phyloP scores from a whole-genome alignment of 2,797 vertebrate species.

The Propithecus deckenii region DNA sequence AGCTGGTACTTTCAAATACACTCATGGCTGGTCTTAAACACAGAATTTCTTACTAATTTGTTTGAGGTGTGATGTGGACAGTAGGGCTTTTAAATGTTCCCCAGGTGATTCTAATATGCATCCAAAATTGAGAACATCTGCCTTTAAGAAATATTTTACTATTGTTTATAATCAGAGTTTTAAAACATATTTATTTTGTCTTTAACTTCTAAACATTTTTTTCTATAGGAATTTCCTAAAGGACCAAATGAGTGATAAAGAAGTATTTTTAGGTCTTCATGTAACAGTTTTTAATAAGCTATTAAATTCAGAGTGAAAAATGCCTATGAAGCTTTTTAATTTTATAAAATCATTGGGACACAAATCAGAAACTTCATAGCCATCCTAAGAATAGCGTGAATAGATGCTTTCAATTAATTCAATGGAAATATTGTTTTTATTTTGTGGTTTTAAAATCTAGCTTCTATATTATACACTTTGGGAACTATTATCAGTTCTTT shows the following conservation, averaged over 20 bases:
- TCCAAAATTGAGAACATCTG: neutral
- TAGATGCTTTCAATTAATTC: slow-evolving; percentile 27
- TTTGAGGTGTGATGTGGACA: neutral
- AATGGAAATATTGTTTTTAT: neutral
- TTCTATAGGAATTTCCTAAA: neutral
- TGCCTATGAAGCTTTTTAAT: neutral
- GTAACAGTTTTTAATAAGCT: neutral
- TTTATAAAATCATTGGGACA: slow-evolving; percentile 27
- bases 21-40: neutral
- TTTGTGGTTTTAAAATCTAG: slow-evolving; percentile 29
- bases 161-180: neutral
- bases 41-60: neutral
- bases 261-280: neutral
- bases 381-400: neutral
- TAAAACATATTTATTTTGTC: slow-evolving; percentile 22
- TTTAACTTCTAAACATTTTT: slow-evolving; percentile 1
- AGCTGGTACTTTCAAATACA: neutral
- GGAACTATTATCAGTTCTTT: slow-evolving; percentile 18
- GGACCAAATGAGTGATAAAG: neutral
- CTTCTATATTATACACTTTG: neutral
- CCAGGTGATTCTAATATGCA: neutral
- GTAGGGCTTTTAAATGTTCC: neutral
- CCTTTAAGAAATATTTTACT: neutral
- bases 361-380: neutral
- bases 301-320: neutral